Evolutionary conservation across 2,113 vertebrate genomes (phyloP).

Genomic region (Anser brachyrhynchus): DNA sequence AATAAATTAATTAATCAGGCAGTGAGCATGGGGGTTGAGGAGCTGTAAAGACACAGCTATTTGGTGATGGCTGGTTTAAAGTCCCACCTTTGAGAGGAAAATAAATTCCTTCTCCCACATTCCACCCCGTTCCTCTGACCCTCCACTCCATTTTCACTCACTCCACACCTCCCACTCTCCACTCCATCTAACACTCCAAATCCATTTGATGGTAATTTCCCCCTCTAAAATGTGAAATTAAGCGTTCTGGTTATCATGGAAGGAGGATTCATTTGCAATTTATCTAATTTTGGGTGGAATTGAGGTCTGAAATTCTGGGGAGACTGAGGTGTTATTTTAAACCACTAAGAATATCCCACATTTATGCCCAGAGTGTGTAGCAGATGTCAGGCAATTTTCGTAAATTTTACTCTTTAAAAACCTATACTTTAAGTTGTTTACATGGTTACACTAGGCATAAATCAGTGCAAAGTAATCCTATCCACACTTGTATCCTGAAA

Average conservation of each 20-base stretch:
- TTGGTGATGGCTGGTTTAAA: background rate
- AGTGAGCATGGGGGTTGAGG: background rate
- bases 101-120: background rate
- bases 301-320: background rate
- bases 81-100: background rate
- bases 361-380: slow-evolving; percentile 13
- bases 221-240: background rate
- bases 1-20: background rate
- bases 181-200: background rate
- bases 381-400: background rate
- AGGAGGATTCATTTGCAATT: background rate
- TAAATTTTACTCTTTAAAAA: background rate
- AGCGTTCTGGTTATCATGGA: background rate
- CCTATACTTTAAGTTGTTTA: slow-evolving; percentile 28
- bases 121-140: background rate
- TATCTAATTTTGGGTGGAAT: background rate
- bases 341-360: background rate
- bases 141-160: too few species aligned
- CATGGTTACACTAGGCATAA: slow-evolving; percentile 20
- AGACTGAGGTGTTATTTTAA: background rate
- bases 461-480: background rate
- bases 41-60: background rate
- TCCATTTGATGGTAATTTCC: background rate
- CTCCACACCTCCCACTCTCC: too few species aligned
- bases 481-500: background rate